phyloP scores from a whole-genome alignment of 2,113 vertebrate species.

The Alligator mississippiensis region DNA sequence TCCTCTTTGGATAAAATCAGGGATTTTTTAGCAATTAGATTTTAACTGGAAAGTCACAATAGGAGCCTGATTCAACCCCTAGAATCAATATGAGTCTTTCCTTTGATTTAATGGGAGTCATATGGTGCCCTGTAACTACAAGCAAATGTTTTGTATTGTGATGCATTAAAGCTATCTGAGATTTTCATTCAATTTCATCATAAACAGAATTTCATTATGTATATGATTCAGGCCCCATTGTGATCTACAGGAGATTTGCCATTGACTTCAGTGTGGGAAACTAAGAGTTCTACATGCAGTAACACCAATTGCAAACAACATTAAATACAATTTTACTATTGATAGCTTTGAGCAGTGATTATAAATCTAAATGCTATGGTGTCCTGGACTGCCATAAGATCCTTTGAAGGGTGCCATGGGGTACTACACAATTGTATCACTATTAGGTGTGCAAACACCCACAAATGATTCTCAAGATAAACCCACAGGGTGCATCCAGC shows the following conservation, averaged over 20 bases:
- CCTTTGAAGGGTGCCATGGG: no score
- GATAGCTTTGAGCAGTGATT: neutral
- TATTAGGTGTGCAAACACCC: no score
- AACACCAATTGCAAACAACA: neutral
- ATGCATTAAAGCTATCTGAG: accelerated
- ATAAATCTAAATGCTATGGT: no score
- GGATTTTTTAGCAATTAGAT: neutral
- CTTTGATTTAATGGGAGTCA: neutral
- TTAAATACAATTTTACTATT: neutral
- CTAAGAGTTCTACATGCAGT: neutral
- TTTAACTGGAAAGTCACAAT: neutral
- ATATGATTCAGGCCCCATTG: neutral
- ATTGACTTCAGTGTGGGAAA: neutral
- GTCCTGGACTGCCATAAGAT: no score
- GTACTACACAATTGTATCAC: no score
- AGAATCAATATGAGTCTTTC: neutral
- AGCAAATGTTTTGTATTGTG: neutral
- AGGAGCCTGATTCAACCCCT: accelerated
- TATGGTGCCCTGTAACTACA: neutral
- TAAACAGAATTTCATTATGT: neutral
- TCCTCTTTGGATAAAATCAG: neutral
- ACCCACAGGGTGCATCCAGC: no score
- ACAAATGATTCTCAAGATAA: no score
- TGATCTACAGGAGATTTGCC: neutral
- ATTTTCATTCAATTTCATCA: neutral